A percentile compares a stretch with the other conserved stretches of the same genome.
Conservation (phyloP, 2,797 vertebrate species). For the Staurois parvus region DNA sequence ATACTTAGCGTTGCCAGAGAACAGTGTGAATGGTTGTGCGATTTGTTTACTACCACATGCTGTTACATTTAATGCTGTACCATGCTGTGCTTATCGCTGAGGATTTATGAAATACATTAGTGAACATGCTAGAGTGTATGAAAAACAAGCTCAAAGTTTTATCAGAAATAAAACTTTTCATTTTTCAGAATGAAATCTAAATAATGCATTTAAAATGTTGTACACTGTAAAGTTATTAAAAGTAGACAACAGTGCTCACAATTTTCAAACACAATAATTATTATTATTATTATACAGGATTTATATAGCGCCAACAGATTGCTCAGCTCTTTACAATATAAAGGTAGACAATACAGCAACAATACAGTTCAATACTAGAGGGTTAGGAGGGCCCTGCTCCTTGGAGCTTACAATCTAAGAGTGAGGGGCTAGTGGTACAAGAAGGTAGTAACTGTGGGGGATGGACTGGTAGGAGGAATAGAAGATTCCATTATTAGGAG, state of each 20-base stretch:
- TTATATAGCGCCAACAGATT: too few relatives aligned
- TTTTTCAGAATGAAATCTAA: background rate
- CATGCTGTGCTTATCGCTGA: slow-evolving; percentile 15
- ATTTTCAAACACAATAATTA: background rate
- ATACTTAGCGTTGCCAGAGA: background rate
- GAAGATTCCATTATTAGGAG: too few relatives aligned
- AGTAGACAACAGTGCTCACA: background rate
- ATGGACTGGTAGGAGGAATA: too few relatives aligned
- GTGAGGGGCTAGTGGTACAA: too few relatives aligned
- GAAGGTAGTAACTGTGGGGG: too few relatives aligned
- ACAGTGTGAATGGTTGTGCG: background rate
- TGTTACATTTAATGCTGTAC: background rate
- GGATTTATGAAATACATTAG: slow-evolving; percentile 1
- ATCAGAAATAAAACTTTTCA: background rate
- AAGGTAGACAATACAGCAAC: too few relatives aligned
- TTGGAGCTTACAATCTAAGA: too few relatives aligned
- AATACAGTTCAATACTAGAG: too few relatives aligned
- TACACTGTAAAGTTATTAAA: background rate
- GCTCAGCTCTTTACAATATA: too few relatives aligned
- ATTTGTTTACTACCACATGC: background rate
- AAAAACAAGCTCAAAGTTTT: background rate
- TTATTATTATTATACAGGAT: too few relatives aligned
- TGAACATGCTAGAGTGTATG: background rate
- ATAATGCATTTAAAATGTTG: background rate
- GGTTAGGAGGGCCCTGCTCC: too few relatives aligned